Base-by-base conservation (phyloP, 2,888 invertebrate species). In the Neria commutata region DNA sequence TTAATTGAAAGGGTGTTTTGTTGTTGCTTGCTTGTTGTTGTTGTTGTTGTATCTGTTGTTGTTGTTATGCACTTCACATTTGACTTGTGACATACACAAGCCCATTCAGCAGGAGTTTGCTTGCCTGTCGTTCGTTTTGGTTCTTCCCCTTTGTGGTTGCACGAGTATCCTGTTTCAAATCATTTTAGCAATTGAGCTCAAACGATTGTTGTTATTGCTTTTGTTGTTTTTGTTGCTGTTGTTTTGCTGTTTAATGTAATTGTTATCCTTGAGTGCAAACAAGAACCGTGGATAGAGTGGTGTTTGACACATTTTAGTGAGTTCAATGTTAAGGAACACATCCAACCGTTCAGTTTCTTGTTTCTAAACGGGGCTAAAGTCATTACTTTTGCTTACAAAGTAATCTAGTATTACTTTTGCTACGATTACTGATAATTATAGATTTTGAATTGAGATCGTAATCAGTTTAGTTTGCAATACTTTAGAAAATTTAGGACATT, bases 81-180 rank as follows among this genome's bases (percentile, higher is more conserved):
- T 11, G 46, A n/a, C 5, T 19, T 11, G 25, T 23, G 48, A 25
- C 64, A 62, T 62, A 66, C 66, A 61, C 68, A 63, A 29, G 23
- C 16, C 16, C 51, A n/a, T n/a, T 23, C 21, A 23, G 2, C 6
- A 19, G 25, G 14, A 34, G 23, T 25, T n/a, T 24, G 37, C 23
- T 14, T 16, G 3, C 42, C 25, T 42, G 14, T 40, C 42, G n/a
- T 34, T 11, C 23, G 42, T 29, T 51, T 26, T 46, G 33, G 33
- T 46, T 37, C 17, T 42, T 29, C 16, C 54, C 17, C 61, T 73
- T 68, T 72, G 74, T 74, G 80, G 77, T 78, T 78, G 75, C 81
- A 80, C 80, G 80, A 72, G 72, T 80, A 80, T 80, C 80, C 74
- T 74, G 77, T 80, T 79, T 73, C 81, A 77, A 78, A 78, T 76